Evolutionary conservation across 2,797 vertebrate genomes (phyloP), one percentile per base, ranked within the genome.

Genomic region (Myotis findleyi): DNA sequence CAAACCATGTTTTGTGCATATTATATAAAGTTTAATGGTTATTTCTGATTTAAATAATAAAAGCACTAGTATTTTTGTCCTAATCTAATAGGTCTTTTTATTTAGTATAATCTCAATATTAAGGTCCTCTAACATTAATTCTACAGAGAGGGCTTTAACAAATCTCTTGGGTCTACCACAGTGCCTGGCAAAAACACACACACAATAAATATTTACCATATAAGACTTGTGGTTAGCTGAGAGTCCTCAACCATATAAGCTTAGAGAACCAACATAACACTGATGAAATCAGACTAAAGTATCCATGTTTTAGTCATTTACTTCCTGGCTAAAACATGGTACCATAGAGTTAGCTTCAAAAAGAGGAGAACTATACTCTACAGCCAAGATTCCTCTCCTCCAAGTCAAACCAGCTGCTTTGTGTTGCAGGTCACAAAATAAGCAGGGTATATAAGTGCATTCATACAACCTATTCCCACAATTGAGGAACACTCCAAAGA

Each of bases 211-310:
- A 90, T 16, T 87, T 84, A 91, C 80, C 36, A 92, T 53, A 21
- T 16, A 89, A 79, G 30, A 88, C 18, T 44, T 8, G 23, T 38
- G 47, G 80, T 87, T 84, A 80, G n/a, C n/a, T 75, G 14, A 92
- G 41, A 81, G 27, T 64, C 18, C 8, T 41, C 33, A 85, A 72
- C 27, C 64, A 88, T 1, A 17, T 12, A 71, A 84, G 18, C 36
- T 91, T 73, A 93, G 59, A 85, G 51, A 94, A 87, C 30, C 51
- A 94, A 75, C 5, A 55, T 9, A 49, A 83, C 41, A 79, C 30
- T 41, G 16, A 90, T 62, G 49, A 90, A 95, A 83, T 20, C 36
- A 94, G 69, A 87, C 18, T 79, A 59, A 90, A 84, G 84, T 64
- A 80, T 6, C 30, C 62, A 68, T 2, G 10, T 55, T 90, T 73